Evolutionary conservation across 2,888 invertebrate species (phyloP).

Genomic region (Cryptocephalus moraei): DNA sequence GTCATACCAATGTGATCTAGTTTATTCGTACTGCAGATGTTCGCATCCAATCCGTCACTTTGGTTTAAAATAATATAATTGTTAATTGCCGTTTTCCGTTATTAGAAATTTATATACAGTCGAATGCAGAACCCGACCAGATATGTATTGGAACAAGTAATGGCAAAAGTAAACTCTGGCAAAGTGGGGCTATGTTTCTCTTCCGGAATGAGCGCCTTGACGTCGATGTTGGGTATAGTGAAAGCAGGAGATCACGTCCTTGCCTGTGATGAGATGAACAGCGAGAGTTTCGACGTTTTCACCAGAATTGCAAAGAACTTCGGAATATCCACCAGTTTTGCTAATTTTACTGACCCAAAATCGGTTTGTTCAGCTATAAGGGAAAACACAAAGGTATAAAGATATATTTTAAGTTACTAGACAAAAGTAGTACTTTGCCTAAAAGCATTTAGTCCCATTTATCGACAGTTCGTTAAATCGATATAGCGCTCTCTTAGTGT

Average conservation of each 20-base stretch:
- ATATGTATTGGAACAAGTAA: slow-evolving; percentile 72
- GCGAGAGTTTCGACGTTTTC: slow-evolving; percentile 72
- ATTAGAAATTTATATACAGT: slow-evolving; percentile 78
- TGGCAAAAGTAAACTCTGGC: slow-evolving; percentile 82
- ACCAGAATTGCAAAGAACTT: slow-evolving; percentile 44
- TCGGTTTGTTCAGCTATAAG: not conserved
- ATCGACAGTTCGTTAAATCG: too few relatives aligned
- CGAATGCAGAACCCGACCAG: slow-evolving; percentile 92
- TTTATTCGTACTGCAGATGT: too few relatives aligned
- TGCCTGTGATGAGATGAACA: slow-evolving; percentile 86
- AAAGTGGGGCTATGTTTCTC: slow-evolving; percentile 74
- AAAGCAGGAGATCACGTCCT: slow-evolving; percentile 81
- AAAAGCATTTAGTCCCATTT: too few relatives aligned
- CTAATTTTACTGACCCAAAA: not conserved
- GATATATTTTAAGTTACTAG: too few relatives aligned
- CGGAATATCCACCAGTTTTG: slow-evolving; percentile 53
- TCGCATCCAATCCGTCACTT: too few relatives aligned
- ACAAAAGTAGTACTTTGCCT: too few relatives aligned
- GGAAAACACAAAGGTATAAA: not conserved
- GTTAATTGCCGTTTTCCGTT: not conserved
- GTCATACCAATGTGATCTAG: too few relatives aligned
- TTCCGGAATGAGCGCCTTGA: slow-evolving; percentile 82
- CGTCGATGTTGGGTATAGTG: slow-evolving; percentile 63
- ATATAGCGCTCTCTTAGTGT: too few relatives aligned
- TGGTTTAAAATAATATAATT: not conserved